Base-by-base conservation (phyloP, 2,888 invertebrate genomes). In the Pelosia muscerda region DNA sequence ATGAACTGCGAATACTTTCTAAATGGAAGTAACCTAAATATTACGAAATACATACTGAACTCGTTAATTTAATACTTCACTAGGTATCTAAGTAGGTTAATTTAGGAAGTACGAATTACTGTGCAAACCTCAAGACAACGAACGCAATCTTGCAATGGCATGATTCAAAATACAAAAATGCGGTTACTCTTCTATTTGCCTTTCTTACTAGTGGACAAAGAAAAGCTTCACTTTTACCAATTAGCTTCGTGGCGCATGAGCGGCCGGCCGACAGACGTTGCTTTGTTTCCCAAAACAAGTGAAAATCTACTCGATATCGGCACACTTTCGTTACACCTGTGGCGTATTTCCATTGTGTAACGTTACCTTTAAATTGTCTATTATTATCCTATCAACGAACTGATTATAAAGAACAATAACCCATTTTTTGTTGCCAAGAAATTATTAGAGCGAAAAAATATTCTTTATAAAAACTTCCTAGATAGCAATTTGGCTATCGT, bases 191-290 rank as follows among this genome's bases (percentile, higher is more conserved):
- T 88, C 85, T 92, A 89, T 94, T 94, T 92, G 87, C 83, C 86
- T 88, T 92, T 90, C 89, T 84, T 87, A 89, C 90, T 87, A 59
- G 67, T 84, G 81, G 81, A 86, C 87, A 88, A 89, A 88, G 88
- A 88, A 92, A 90, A 91, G 87, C 88, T 87, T 88, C 87, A 93
- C 93, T 95, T 94, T 94, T 94, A 93, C 94, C 92, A 93, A 94
- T 94, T 94, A 93, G 86, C 84, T 84, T 74, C 82, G 80, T 79
- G 77, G 80, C 82, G 86, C 90, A 88, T 89, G 90, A 87, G 82
- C 86, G 79, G 73, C 77, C 80, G 79, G 74, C 78, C 81, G 80
- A 89, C 88, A 92, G 83, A 78, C 79, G 74, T 65, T 71, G 86
- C 92, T 90, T 93, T 94, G 93, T 93, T 92, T 91, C 87, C 88